These are phyloP conservation scores for Intellagama lesueurii DNA, from an alignment of 2,797 vertebrate genomes.

Conservation along the genomic window DNA sequence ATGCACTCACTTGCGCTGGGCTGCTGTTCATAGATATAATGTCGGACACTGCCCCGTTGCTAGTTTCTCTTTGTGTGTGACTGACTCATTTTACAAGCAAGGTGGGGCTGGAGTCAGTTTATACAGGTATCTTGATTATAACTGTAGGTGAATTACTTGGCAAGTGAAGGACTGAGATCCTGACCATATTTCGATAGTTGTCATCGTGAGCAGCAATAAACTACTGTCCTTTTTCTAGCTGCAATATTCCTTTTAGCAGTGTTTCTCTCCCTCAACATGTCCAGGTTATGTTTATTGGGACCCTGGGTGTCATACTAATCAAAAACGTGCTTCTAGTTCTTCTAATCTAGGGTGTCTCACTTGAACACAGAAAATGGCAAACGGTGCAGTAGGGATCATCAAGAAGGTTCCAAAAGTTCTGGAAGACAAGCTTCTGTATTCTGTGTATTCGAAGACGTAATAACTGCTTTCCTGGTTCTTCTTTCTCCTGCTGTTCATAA, in stretches of 20 bases:
- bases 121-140: neutral
- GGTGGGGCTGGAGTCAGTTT: neutral
- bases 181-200: too few relatives aligned
- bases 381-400: neutral
- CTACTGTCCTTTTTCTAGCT: neutral
- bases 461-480: neutral
- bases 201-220: neutral
- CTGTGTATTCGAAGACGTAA: neutral
- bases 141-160: neutral
- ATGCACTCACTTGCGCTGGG: too few relatives aligned
- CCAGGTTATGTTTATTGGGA: neutral
- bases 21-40: too few relatives aligned
- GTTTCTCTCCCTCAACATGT: neutral
- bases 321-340: neutral
- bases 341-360: neutral
- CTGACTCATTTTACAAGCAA: neutral
- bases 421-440: neutral
- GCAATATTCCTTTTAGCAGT: neutral
- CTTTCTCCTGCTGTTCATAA: neutral
- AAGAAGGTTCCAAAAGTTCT: neutral
- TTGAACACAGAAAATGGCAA: neutral
- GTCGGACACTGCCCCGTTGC: too few relatives aligned
- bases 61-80: neutral
- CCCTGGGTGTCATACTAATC: neutral
- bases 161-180: neutral